phyloP scores from a whole-genome alignment of 2,797 vertebrate species.

The Alcedo quadribrachys region DNA sequence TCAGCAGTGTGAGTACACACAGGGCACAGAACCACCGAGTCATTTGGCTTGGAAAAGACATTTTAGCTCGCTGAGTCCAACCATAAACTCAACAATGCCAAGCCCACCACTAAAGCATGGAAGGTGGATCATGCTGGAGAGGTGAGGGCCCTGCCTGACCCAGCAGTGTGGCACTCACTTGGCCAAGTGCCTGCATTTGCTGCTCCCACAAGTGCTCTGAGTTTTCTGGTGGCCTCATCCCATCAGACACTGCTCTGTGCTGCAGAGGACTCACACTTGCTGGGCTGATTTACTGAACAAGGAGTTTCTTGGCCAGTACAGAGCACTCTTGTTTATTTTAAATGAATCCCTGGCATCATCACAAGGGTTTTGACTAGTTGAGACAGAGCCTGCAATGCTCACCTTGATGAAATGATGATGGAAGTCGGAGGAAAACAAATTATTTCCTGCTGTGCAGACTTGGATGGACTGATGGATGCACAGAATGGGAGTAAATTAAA shows the following conservation, averaged over 20 bases:
- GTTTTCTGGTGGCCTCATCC: neutral
- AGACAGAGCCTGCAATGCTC: neutral
- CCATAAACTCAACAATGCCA: neutral
- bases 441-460: neutral
- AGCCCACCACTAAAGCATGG: neutral
- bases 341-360: neutral
- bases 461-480: neutral
- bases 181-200: neutral
- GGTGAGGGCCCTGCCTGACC: neutral
- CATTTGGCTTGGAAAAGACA: neutral
- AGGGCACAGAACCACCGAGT: too few species aligned
- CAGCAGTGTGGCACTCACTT: neutral
- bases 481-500: neutral
- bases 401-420: neutral
- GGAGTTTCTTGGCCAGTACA: neutral
- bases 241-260: fast-evolving
- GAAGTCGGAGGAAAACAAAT: neutral
- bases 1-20: neutral
- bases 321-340: neutral
- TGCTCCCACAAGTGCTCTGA: fast-evolving
- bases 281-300: neutral
- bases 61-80: neutral
- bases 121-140: neutral
- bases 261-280: fast-evolving
- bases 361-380: neutral